Conservation (phyloP, 23 tunicate species). For the Ascidia mentula region DNA sequence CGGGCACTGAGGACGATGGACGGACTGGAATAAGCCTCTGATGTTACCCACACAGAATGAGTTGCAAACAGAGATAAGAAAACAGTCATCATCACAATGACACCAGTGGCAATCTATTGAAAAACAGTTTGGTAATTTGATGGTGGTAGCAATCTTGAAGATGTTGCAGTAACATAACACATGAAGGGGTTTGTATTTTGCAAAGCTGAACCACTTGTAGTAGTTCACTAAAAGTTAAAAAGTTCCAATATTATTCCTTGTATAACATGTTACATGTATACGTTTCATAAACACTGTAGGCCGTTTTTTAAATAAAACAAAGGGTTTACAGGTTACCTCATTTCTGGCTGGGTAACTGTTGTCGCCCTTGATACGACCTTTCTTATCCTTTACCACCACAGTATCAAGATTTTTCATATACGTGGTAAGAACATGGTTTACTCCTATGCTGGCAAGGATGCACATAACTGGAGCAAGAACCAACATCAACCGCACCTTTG, state of each 20-base stretch:
- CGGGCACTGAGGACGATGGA: slow-evolving; percentile 94
- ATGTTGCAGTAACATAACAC: too few relatives aligned
- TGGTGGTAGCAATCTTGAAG: too few relatives aligned
- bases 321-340: slow-evolving; percentile 81
- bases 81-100: slow-evolving; percentile 61
- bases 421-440: slow-evolving; percentile 71
- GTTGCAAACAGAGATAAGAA: slow-evolving; percentile 85
- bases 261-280: too few relatives aligned
- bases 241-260: too few relatives aligned
- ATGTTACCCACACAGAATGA: slow-evolving; percentile 93
- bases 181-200: too few relatives aligned
- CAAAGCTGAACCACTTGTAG: too few relatives aligned
- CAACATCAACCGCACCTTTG: slow-evolving; percentile 97
- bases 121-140: too few relatives aligned
- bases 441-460: slow-evolving; percentile 92
- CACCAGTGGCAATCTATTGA: slow-evolving; percentile 74
- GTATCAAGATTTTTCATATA: slow-evolving; percentile 88
- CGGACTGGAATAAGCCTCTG: slow-evolving; percentile 97
- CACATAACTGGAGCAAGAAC: slow-evolving; percentile 98
- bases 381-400: slow-evolving; percentile 59
- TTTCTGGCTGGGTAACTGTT: slow-evolving; percentile 69
- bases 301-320: too few relatives aligned
- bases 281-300: too few relatives aligned
- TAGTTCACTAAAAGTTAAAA: too few relatives aligned
- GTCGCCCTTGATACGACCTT: slow-evolving; percentile 54